Percentiles rank a stretch among this genome's conserved stretches.
Evolutionary conservation across 2,888 invertebrate species (phyloP).

Genomic region (Eurytoma adleriae): DNA sequence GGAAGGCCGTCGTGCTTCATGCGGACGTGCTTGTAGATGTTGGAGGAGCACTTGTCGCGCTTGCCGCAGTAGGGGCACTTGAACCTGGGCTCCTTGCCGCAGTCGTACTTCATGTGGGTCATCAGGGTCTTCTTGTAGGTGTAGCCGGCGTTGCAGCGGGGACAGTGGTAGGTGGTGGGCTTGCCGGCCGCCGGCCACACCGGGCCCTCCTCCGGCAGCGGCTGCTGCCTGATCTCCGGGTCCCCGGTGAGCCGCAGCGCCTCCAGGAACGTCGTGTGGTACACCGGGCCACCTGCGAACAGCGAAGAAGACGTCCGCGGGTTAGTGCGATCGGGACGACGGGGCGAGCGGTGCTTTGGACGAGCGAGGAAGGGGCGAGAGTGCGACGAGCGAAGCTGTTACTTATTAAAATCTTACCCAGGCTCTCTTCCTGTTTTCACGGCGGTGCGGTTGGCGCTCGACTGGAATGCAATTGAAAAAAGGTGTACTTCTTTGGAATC

Average conservation of each 20-base stretch:
- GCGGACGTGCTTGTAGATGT: constrained; percentile 73
- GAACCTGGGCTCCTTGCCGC: constrained; percentile 76
- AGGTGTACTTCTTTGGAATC: too few species aligned
- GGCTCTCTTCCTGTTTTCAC: too few species aligned
- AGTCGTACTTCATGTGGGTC: constrained; percentile 76
- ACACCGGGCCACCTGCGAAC: constrained; percentile 54
- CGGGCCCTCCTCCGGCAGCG: constrained; percentile 63
- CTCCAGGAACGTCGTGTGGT: constrained; percentile 63
- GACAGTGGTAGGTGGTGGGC: constrained; percentile 71
- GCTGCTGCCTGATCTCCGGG: constrained; percentile 35
- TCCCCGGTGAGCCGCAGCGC: constrained; percentile 63
- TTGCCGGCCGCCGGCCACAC: constrained; percentile 65
- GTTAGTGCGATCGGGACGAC: constrained; percentile 3
- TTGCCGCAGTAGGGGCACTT: constrained; percentile 76
- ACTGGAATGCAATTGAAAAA: too few species aligned
- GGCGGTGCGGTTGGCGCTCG: too few species aligned
- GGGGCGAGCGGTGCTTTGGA: background rate
- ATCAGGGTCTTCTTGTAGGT: constrained; percentile 75
- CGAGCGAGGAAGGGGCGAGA: background rate
- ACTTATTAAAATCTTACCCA: background rate
- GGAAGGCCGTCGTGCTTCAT: constrained; percentile 71
- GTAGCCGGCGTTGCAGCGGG: constrained; percentile 74
- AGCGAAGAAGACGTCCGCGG: background rate
- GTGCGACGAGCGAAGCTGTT: constrained; percentile 10
- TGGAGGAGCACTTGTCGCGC: constrained; percentile 79